Evolutionary conservation across 1,140 invertebrate genomes (phyloP).

Genomic region (Planococcus citri): DNA sequence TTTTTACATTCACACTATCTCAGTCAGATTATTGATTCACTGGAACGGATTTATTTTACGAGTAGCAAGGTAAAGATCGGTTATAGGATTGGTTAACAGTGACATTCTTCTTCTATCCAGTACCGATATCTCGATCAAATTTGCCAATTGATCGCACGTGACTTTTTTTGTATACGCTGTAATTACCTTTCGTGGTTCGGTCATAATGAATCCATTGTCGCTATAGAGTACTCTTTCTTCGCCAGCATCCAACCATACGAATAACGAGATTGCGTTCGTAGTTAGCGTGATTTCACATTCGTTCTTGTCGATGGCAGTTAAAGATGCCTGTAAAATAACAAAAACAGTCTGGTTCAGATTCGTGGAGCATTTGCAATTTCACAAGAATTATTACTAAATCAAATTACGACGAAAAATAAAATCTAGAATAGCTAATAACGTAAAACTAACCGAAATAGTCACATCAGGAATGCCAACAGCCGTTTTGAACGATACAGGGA

Average conservation of each 20-base stretch:
- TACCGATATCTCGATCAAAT: neutral
- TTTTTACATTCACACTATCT: too few relatives aligned
- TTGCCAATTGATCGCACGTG: neutral
- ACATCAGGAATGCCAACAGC: slow-evolving; percentile 20
- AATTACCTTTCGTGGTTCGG: neutral
- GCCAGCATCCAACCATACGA: slow-evolving; percentile 47
- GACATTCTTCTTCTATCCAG: neutral
- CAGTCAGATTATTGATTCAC: too few relatives aligned
- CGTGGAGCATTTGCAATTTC: too few relatives aligned
- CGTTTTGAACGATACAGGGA: slow-evolving; percentile 23
- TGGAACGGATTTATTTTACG: neutral
- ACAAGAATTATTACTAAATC: too few relatives aligned
- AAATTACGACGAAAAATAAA: too few relatives aligned
- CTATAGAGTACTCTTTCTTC: slow-evolving; percentile 42
- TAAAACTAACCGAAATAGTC: slow-evolving; percentile 18
- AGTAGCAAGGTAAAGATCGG: neutral
- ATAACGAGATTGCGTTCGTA: slow-evolving; percentile 41
- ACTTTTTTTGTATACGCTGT: neutral
- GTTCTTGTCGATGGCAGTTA: neutral
- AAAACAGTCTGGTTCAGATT: neutral
- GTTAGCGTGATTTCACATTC: slow-evolving; percentile 29
- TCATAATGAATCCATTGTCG: slow-evolving; percentile 46
- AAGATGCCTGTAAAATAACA: neutral
- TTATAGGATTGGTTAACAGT: neutral
- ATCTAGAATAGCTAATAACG: too few relatives aligned